Percentiles rank a stretch among this genome's conserved stretches.
Conservation (phyloP, 2,113 vertebrate species). For the Nothocercus julius region DNA sequence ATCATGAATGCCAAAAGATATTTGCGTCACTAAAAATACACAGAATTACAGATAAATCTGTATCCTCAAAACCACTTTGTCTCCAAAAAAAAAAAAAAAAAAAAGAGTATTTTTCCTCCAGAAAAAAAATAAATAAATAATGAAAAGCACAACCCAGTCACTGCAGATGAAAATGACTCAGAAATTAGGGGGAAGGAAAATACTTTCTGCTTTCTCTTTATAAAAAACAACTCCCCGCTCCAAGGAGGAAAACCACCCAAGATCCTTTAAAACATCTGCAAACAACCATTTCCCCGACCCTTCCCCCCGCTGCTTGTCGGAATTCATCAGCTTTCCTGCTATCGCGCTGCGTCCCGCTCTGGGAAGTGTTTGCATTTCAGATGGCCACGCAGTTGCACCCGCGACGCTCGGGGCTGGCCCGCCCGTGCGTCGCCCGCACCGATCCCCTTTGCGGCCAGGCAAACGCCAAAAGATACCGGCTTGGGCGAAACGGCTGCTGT, state of each 20-base stretch:
- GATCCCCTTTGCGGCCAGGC: background rate
- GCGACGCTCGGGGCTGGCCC: too few relatives aligned
- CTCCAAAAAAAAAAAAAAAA: background rate
- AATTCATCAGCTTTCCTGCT: background rate
- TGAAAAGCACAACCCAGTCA: background rate
- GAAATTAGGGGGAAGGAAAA: background rate
- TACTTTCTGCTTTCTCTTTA: too few relatives aligned
- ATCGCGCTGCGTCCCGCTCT: background rate
- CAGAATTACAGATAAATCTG: background rate
- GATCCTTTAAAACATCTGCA: background rate
- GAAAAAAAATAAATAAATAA: background rate
- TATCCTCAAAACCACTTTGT: background rate
- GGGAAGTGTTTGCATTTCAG: rapidly evolving
- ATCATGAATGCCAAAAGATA: background rate
- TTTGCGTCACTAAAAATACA: conserved; percentile 18
- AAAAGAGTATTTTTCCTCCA: background rate
- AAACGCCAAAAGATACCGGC: background rate
- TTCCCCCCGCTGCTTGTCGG: rapidly evolving
- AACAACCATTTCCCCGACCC: background rate
- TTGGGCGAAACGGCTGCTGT: background rate
- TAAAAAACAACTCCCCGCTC: background rate
- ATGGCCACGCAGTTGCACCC: rapidly evolving
- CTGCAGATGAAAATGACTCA: background rate
- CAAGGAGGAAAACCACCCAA: background rate
- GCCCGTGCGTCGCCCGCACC: background rate